phyloP scores from a whole-genome alignment of 2,797 vertebrate genomes.

The Eurystomus glaucurus region DNA sequence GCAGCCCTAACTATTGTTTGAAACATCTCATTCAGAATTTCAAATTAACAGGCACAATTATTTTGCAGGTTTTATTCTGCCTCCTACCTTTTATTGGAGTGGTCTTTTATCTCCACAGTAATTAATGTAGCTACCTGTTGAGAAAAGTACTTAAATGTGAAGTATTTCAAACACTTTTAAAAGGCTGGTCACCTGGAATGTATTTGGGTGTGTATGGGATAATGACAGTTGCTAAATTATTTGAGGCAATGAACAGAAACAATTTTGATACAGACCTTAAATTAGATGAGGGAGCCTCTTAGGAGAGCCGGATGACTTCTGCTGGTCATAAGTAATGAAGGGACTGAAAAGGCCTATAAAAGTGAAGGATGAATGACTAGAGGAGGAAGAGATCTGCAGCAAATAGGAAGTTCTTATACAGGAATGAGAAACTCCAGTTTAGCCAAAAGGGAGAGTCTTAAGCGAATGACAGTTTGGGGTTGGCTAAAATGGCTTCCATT shows the following conservation, averaged over 20 bases:
- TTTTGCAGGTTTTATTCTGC: not conserved
- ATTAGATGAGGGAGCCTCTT: not conserved
- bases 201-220: fast-evolving
- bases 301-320: not conserved
- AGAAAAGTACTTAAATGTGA: not conserved
- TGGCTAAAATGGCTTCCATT: not conserved
- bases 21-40: not conserved
- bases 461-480: not conserved
- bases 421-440: not conserved
- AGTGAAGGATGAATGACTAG: not conserved
- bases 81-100: not conserved
- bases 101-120: not conserved
- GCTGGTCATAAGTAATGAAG: not conserved
- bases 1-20: not conserved
- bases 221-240: not conserved
- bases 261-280: not conserved
- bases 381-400: fast-evolving
- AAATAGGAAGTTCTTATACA: not conserved
- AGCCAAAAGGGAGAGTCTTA: not conserved
- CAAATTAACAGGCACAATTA: not conserved
- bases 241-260: not conserved
- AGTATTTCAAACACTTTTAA: not conserved
- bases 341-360: not conserved
- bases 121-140: not conserved
- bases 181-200: not conserved